These are phyloP conservation scores for Palythoa grandiflora DNA, from an alignment of 92 coral and sea anemone species.

Conservation along the genomic window DNA sequence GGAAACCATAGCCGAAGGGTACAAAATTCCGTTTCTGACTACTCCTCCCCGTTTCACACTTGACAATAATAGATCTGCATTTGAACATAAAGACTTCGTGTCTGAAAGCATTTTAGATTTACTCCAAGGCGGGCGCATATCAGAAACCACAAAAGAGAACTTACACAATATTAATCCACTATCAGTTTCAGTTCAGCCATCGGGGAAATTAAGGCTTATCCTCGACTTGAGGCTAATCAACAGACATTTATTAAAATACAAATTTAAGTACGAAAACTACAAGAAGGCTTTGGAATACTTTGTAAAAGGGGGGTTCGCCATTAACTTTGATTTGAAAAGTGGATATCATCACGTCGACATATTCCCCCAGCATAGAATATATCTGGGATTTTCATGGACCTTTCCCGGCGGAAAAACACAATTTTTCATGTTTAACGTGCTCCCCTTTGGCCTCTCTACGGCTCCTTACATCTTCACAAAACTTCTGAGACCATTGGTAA, in stretches of 20 bases:
- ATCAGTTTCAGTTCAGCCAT: constrained; percentile 5
- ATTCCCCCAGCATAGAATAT: neutral
- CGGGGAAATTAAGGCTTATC: constrained; percentile 23
- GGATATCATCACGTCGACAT: constrained; percentile 10
- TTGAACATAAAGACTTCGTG: constrained; percentile 21
- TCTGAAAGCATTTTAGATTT: neutral
- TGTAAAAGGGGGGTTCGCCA: too few relatives aligned
- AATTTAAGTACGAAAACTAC: constrained; percentile 16
- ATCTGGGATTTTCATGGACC: constrained; percentile 4
- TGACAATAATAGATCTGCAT: constrained; percentile 30
- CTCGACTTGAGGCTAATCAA: constrained; percentile 2
- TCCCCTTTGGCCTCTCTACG: neutral
- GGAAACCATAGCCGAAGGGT: constrained; percentile 28
- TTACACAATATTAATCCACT: constrained; percentile 13
- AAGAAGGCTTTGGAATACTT: constrained; percentile 20
- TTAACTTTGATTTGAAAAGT: constrained; percentile 5
- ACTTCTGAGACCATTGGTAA: constrained; percentile 27
- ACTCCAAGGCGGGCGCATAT: neutral
- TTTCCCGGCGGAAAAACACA: neutral
- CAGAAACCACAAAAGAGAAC: neutral
- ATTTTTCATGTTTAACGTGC: neutral
- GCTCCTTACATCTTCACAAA: constrained; percentile 53
- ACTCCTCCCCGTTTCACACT: constrained; percentile 32
- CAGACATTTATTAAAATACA: neutral
- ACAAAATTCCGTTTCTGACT: constrained; percentile 46